Evolutionary conservation across 2,797 vertebrate genomes (phyloP), one percentile per base, ranked within the genome.

Genomic region (Craterocephalus amniculus): DNA sequence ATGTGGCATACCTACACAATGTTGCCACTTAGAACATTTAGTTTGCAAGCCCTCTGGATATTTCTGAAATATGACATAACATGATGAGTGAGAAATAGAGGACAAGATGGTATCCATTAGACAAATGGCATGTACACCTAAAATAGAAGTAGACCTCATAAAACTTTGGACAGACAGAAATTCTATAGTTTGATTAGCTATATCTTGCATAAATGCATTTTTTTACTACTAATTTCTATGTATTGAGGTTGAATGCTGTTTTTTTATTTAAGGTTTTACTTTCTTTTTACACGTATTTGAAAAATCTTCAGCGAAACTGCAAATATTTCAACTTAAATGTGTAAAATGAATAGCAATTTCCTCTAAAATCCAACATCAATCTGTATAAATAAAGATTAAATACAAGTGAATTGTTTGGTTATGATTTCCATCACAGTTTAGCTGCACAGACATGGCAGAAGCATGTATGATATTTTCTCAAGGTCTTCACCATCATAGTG

Each of bases 31-130:
- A 0, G 0, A 45, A 11, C 64, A 65, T 77, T 70, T 74, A n/a
- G 70, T 83, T 65, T 76, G 32, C 52, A 48, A 72, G 68, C 36
- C 27, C 9, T 58, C n/a, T 12, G 18, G 57, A 65, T 59, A 58
- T 74, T 48, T 61, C 56, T 79, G 18, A 82, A 55, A 67, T 71
- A 62, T 69, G 63, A 58, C 31, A 83, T 36, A 55, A 58, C 54
- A 74, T 60, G 62, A 61, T 9, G 52, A n/a, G 59, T 18, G 31
- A 57, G n/a, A 29, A 69, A 60, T 16, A 45, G 2, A 57, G 22
- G 11, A 58, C 43, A 22, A 51, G 36, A 5, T 58, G 24, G n/a
- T 22, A 35, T 36, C 55, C 1, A 60, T 63, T 67, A 64, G 1
- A 58, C 9, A 58, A 49, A 75, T 22, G 29, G 5, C 3, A 27